These are phyloP conservation scores for Xanthorhoe spadicearia DNA, from an alignment of 2,888 invertebrate species.

Conservation along the genomic window DNA sequence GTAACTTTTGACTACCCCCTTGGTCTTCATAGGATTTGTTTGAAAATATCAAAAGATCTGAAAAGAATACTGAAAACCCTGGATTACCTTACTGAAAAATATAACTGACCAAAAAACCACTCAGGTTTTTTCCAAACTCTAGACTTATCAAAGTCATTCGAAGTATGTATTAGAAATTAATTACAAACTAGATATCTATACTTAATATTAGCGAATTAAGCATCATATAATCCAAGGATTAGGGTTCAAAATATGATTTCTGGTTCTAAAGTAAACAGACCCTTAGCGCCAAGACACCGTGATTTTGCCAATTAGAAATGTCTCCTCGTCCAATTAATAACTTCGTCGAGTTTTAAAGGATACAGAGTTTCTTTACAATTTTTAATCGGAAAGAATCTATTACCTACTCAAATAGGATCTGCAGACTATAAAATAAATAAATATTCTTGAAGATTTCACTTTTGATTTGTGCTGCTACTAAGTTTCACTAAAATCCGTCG, in stretches of 20 bases:
- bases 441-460: too few relatives aligned
- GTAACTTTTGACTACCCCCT: too few relatives aligned
- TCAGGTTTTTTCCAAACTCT: neutral
- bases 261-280: neutral
- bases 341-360: neutral
- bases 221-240: neutral
- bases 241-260: conserved; percentile 1
- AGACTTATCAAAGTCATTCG: conserved; percentile 4
- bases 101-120: too few relatives aligned
- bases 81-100: too few relatives aligned
- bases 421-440: too few relatives aligned
- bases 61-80: too few relatives aligned
- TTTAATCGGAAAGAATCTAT: neutral
- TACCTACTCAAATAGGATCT: neutral
- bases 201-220: neutral
- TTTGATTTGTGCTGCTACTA: too few relatives aligned
- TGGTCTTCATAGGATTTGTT: too few relatives aligned
- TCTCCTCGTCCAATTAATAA: conserved; percentile 9
- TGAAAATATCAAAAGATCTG: too few relatives aligned
- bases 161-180: neutral
- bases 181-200: too few relatives aligned
- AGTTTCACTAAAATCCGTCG: too few relatives aligned
- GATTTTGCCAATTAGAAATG: conserved; percentile 16
- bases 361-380: neutral
- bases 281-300: conserved; percentile 5